These are phyloP conservation scores for Mungos mungo DNA, from an alignment of 2,113 vertebrate genomes.

Conservation along the genomic window DNA sequence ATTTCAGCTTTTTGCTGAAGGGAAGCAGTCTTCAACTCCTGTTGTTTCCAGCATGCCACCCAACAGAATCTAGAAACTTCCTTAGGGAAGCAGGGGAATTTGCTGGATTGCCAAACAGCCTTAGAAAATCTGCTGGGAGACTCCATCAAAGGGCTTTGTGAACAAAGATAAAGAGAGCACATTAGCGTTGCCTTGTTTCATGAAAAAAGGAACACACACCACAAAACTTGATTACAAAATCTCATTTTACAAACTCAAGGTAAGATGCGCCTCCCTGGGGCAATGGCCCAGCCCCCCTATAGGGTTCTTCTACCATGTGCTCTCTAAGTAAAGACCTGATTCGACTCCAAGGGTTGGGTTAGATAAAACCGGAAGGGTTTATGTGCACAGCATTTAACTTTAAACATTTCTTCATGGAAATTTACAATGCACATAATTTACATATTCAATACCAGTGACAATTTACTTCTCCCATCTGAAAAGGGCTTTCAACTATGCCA, in stretches of 20 bases:
- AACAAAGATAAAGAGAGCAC: conserved; percentile 63
- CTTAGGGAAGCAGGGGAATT: conserved; percentile 23
- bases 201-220: conserved; percentile 54
- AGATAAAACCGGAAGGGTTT: conserved; percentile 83
- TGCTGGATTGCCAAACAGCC: conserved; percentile 54
- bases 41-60: conserved; percentile 34
- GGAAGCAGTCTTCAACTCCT: conserved; percentile 35
- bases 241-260: conserved; percentile 81
- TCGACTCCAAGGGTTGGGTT: conserved; percentile 73
- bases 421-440: conserved; percentile 88
- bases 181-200: conserved; percentile 65
- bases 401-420: conserved; percentile 88
- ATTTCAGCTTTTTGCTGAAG: conserved; percentile 33
- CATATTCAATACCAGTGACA: conserved; percentile 91
- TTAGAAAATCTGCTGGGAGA: conserved; percentile 54
- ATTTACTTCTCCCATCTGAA: conserved; percentile 91
- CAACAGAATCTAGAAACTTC: conserved; percentile 58
- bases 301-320: background rate
- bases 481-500: conserved; percentile 91
- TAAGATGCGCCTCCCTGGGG: conserved; percentile 67
- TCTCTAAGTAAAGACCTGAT: conserved; percentile 4
- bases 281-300: conserved; percentile 58
- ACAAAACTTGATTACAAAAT: conserved; percentile 76
- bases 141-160: conserved; percentile 43
- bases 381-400: conserved; percentile 85